These are phyloP conservation scores for Meloidogyne hapla DNA, from an alignment of 1,140 invertebrate species.

Conservation along the genomic window DNA sequence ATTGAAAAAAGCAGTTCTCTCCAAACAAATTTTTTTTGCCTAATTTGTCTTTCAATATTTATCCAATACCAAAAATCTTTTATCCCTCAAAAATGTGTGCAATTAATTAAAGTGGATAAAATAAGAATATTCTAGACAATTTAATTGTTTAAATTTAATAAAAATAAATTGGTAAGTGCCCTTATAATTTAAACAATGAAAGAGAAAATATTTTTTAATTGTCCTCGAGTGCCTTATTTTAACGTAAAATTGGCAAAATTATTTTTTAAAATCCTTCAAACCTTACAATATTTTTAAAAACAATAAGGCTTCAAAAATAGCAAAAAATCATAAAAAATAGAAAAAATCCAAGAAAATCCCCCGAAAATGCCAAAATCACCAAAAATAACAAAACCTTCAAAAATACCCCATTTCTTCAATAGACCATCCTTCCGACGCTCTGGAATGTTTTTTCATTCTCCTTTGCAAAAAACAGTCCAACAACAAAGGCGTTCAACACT, in stretches of 20 bases:
- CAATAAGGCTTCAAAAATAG: too few species aligned
- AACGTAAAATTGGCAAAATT: too few species aligned
- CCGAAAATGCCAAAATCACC: neutral
- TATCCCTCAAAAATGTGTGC: neutral
- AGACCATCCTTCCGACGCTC: constrained; percentile 9
- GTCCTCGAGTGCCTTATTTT: too few species aligned
- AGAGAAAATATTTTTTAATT: too few species aligned
- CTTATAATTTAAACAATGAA: too few species aligned
- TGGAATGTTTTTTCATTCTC: constrained; percentile 29
- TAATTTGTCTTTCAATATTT: neutral
- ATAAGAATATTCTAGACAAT: too few species aligned
- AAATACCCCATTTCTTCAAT: neutral
- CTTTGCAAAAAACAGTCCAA: constrained; percentile 10
- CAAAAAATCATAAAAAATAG: neutral
- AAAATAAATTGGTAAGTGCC: too few species aligned
- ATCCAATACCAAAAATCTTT: neutral
- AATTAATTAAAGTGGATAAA: neutral
- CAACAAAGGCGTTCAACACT: constrained; percentile 16
- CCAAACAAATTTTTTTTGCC: neutral
- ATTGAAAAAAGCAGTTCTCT: neutral
- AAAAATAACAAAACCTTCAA: neutral
- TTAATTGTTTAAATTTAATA: too few species aligned
- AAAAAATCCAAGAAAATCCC: neutral
- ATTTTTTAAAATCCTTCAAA: too few species aligned
- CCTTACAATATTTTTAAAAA: too few species aligned